Base-by-base conservation (phyloP, 2,888 invertebrate species). In the Gerris lacustris region DNA sequence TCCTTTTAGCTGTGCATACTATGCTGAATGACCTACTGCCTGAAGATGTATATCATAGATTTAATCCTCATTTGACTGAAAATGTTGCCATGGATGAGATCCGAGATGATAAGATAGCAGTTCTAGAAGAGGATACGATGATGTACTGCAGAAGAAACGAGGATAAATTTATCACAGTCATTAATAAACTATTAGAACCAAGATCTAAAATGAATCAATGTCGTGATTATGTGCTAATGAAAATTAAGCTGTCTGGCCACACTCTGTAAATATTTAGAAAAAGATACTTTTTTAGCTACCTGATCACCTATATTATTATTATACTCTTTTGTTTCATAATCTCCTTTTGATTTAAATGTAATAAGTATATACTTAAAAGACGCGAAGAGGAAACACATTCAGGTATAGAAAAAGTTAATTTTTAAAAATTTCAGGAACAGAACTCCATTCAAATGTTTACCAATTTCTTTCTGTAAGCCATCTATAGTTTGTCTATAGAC, bases 1-100 rank as follows among this genome's bases (percentile, higher is more conserved):
- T 74, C 77, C 45, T 75, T 76, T 17, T 81, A 92, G 92, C 87
- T 76, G 90, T 92, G 6, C 92, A 92, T 78, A 85, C 86, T 68
- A 86, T 89, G 77, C 78, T 92, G 75, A 87, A 87, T 78, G 92
- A 93, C 80, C 81, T 92, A 69, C 81, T 93, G 0, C 89, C 90
- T 0, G 83, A 86, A 0, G 84, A 87, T 63, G 83, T 85, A 55
- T 94, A 95, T 81, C 94, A 85, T 80, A 86, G 95, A 6, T 89
- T 95, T 80, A 96, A 95, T 82, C 95, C 95, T 0, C 92, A 93
- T 76, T 82, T 95, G 71, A 88, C 90, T 71, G 88, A 90, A 78
- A 87, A 89, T 79, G 83, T 91, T 71, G 84, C 86, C 15, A 88
- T 96, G 85, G 90, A 91, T 77, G 94, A 94, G 81, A 89, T 88